These are phyloP conservation scores for Tetranychus piercei DNA, from an alignment of 2,888 invertebrate species.

Conservation along the genomic window DNA sequence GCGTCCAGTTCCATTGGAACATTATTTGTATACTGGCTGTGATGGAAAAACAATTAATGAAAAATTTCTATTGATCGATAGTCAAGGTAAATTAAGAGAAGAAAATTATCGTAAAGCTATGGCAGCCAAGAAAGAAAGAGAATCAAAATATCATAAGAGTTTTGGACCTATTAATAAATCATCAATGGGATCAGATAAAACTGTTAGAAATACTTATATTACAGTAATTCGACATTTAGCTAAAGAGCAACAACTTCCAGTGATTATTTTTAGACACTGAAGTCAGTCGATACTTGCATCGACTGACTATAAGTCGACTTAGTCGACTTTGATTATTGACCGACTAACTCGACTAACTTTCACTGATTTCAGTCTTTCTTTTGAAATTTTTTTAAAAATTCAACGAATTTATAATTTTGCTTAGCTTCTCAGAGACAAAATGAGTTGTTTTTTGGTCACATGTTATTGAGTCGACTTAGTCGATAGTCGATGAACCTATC, in stretches of 20 bases:
- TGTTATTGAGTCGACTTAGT: too few relatives aligned
- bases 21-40: conserved; percentile 67
- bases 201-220: conserved; percentile 51
- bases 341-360: too few relatives aligned
- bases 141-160: conserved; percentile 12
- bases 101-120: conserved; percentile 41
- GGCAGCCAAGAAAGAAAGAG: conserved; percentile 33
- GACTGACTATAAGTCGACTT: too few relatives aligned
- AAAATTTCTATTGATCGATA: conserved; percentile 57
- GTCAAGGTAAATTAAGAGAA: conserved; percentile 50
- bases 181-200: conserved; percentile 47
- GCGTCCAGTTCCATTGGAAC: conserved; percentile 84
- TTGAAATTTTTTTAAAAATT: too few relatives aligned
- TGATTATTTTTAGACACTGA: too few relatives aligned
- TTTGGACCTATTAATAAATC: conserved; percentile 1
- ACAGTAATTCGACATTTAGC: conserved; percentile 63
- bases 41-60: conserved; percentile 47
- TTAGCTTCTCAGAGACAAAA: too few relatives aligned
- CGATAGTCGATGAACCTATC: too few relatives aligned
- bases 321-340: too few relatives aligned
- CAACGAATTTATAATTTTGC: too few relatives aligned
- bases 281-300: too few relatives aligned
- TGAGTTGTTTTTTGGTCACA: too few relatives aligned
- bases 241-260: conserved; percentile 43
- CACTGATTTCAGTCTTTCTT: too few relatives aligned